Percentiles rank a stretch among this genome's conserved stretches.
phyloP scores from a whole-genome alignment of 2,888 invertebrate genomes.

The Sphecodes monilicornis region DNA sequence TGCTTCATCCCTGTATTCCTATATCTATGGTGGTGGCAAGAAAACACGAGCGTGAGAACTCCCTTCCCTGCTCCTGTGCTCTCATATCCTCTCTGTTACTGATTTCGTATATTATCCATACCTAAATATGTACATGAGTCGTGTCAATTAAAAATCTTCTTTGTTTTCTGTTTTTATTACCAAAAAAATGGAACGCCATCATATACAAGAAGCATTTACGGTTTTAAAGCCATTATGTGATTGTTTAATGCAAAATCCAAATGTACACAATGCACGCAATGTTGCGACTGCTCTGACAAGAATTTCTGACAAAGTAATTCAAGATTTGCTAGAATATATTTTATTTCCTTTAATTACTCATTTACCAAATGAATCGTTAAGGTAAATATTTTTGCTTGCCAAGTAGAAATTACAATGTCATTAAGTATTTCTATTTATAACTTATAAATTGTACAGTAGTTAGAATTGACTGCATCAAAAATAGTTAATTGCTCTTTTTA shows the following conservation, averaged over 20 bases:
- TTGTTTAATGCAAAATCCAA: slow-evolving; percentile 85
- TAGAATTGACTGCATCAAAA: background rate
- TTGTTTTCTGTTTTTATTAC: background rate
- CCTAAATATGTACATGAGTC: background rate
- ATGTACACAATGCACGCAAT: slow-evolving; percentile 81
- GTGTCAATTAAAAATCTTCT: background rate
- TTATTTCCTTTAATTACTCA: slow-evolving; percentile 85
- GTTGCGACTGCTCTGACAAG: slow-evolving; percentile 81
- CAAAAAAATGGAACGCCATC: slow-evolving; percentile 67
- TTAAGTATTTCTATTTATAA: background rate
- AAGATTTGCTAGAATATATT: slow-evolving; percentile 86
- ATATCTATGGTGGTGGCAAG: too few relatives aligned
- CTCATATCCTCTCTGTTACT: background rate
- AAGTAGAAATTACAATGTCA: background rate
- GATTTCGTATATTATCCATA: background rate
- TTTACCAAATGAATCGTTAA: slow-evolving; percentile 72
- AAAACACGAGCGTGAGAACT: too few relatives aligned
- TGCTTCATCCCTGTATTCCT: too few relatives aligned
- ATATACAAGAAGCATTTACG: slow-evolving; percentile 71
- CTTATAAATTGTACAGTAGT: background rate
- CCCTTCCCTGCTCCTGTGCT: too few relatives aligned
- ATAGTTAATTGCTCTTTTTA: too few relatives aligned
- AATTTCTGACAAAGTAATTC: slow-evolving; percentile 84
- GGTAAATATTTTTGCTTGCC: slow-evolving; percentile 18
- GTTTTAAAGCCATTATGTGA: slow-evolving; percentile 86